phyloP scores from a whole-genome alignment of 1,140 invertebrate genomes.

The Vollenhovia emeryi region DNA sequence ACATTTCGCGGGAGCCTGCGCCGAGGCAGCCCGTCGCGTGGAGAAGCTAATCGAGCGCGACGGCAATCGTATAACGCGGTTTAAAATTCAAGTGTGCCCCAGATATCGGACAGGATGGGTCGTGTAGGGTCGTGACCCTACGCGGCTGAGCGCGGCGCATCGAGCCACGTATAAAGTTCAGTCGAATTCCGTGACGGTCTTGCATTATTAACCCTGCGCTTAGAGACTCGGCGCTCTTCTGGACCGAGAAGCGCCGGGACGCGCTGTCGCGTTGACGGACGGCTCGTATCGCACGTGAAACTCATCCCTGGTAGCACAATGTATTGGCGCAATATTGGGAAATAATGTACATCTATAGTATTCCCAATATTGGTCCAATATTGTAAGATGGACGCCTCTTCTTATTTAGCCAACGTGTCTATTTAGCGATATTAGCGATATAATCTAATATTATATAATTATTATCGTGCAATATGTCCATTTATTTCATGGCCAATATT shows the following conservation, averaged over 20 bases:
- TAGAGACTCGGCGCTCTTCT: constrained; percentile 57
- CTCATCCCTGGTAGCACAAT: too few species aligned
- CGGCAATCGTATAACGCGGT: constrained; percentile 72
- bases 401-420: too few species aligned
- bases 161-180: constrained; percentile 75
- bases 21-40: background rate
- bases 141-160: constrained; percentile 43
- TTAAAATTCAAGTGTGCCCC: constrained; percentile 81
- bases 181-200: constrained; percentile 62
- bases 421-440: too few species aligned
- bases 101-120: constrained; percentile 74
- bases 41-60: constrained; percentile 65
- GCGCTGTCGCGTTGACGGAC: background rate
- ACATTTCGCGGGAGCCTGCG: constrained; percentile 22
- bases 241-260: background rate
- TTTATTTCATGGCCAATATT: too few species aligned
- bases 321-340: too few species aligned
- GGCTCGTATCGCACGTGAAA: too few species aligned
- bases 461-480: too few species aligned
- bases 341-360: too few species aligned
- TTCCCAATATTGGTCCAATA: too few species aligned
- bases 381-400: too few species aligned
- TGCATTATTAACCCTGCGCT: constrained; percentile 76
- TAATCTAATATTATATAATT: too few species aligned
- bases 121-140: constrained; percentile 76